A percentile compares a stretch with the other conserved stretches of the same genome.
Evolutionary conservation across 2,888 invertebrate genomes (phyloP).

Genomic region (Ligdia adustata): DNA sequence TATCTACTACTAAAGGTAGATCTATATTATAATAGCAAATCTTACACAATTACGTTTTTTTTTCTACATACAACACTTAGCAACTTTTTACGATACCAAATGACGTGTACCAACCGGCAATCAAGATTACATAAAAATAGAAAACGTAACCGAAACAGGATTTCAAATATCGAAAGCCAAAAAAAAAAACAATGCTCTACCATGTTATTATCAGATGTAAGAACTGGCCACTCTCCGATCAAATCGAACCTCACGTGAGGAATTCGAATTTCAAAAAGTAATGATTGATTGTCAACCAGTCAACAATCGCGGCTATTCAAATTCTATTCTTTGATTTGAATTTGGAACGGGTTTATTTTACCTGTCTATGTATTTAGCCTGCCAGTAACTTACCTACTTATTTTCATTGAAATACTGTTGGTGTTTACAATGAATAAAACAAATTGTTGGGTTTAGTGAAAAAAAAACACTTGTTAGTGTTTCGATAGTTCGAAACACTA

Average conservation of each 20-base stretch:
- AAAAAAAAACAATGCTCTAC: constrained; percentile 41
- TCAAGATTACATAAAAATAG: constrained; percentile 42
- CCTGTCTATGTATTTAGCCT: constrained; percentile 63
- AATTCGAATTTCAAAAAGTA: constrained; percentile 74
- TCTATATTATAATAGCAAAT: constrained; percentile 7
- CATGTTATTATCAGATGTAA: constrained; percentile 51
- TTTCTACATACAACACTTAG: constrained; percentile 23
- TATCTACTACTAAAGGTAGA: no score
- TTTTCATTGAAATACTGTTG: constrained; percentile 56
- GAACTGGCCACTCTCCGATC: constrained; percentile 61
- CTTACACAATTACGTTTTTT: constrained; percentile 20
- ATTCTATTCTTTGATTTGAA: constrained; percentile 76
- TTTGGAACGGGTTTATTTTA: constrained; percentile 76
- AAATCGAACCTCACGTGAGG: constrained; percentile 70
- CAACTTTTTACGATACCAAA: constrained; percentile 29
- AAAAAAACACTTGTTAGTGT: no score
- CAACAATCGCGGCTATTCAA: constrained; percentile 78
- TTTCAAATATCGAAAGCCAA: constrained; percentile 40
- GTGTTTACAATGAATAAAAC: constrained; percentile 74
- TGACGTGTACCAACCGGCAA: constrained; percentile 33
- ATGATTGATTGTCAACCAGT: constrained; percentile 82
- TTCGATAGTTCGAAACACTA: no score
- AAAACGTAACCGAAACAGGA: constrained; percentile 42
- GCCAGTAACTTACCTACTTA: constrained; percentile 59
- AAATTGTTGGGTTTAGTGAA: no score